Evolutionary conservation across 2,888 invertebrate species (phyloP).

Genomic region (Belgica antarctica): DNA sequence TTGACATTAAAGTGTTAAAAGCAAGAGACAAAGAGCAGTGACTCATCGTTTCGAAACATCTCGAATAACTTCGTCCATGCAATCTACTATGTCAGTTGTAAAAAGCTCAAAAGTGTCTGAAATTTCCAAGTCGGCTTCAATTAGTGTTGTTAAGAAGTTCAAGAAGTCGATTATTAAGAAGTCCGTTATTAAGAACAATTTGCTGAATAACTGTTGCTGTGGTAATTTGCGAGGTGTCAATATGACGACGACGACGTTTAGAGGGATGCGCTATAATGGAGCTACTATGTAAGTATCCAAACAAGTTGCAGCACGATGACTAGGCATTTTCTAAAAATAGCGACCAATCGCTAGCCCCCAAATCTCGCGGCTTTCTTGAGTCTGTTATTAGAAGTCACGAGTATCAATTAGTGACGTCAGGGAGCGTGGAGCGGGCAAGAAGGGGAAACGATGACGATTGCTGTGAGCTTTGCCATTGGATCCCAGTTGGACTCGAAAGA

Average conservation of each 20-base stretch:
- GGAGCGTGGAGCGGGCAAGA: background rate
- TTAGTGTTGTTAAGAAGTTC: conserved; percentile 4
- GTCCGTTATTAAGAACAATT: background rate
- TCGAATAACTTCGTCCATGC: background rate
- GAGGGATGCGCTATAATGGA: background rate
- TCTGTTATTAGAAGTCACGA: conserved; percentile 1
- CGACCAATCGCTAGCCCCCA: background rate
- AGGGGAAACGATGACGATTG: background rate
- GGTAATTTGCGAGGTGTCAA: too few relatives aligned
- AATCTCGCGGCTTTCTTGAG: background rate
- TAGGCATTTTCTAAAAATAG: background rate
- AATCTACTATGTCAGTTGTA: conserved; percentile 4
- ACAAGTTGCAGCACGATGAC: background rate
- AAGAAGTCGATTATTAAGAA: conserved; percentile 9
- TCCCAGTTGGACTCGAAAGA: background rate
- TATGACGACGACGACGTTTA: background rate
- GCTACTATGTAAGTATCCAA: background rate
- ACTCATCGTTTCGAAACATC: background rate
- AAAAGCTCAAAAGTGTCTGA: background rate
- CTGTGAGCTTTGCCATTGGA: background rate
- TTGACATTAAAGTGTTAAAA: background rate
- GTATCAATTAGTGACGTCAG: conserved; percentile 1
- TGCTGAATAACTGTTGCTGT: background rate
- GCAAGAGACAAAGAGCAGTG: background rate
- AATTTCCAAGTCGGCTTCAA: background rate